A percentile compares a stretch with the other conserved stretches of the same genome.
Conservation (phyloP, 1,140 invertebrate genomes). For the Limonius californicus region DNA sequence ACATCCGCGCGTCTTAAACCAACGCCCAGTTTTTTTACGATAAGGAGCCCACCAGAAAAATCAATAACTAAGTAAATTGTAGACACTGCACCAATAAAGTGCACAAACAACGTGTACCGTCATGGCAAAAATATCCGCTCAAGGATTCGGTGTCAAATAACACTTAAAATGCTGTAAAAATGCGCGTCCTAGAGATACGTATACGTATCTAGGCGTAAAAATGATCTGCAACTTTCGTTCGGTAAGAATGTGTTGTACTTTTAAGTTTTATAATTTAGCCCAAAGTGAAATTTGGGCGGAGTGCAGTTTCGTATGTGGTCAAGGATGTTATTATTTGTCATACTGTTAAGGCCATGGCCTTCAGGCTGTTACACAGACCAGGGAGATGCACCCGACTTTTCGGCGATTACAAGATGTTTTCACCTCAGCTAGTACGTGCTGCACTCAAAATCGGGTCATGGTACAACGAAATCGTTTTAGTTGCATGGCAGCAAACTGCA, state of each 20-base stretch:
- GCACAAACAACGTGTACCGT: slow-evolving; percentile 13
- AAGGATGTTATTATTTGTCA: too few relatives aligned
- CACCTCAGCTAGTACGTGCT: slow-evolving; percentile 37
- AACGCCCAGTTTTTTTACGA: slow-evolving; percentile 44
- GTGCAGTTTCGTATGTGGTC: too few relatives aligned
- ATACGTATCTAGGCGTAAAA: slow-evolving; percentile 23
- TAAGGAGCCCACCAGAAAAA: slow-evolving; percentile 41
- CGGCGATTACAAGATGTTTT: slow-evolving; percentile 36
- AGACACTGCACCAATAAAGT: slow-evolving; percentile 26
- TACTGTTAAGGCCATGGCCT: slow-evolving; percentile 26
- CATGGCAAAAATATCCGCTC: slow-evolving; percentile 8
- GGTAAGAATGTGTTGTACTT: too few relatives aligned
- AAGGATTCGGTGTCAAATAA: slow-evolving; percentile 22
- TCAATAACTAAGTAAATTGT: slow-evolving; percentile 43
- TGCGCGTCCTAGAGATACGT: slow-evolving; percentile 17
- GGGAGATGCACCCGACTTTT: background rate
- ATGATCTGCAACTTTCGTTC: background rate
- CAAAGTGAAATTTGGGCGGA: too few relatives aligned
- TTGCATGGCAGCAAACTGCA: slow-evolving; percentile 40
- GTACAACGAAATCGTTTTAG: slow-evolving; percentile 46
- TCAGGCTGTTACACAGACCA: slow-evolving; percentile 17
- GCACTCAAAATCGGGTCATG: slow-evolving; percentile 46
- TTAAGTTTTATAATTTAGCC: too few relatives aligned
- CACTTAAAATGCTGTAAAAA: slow-evolving; percentile 8
- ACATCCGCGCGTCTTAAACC: slow-evolving; percentile 42